These are phyloP conservation scores for Parnassius glacialis DNA, from an alignment of 2,888 invertebrate species.

Conservation along the genomic window DNA sequence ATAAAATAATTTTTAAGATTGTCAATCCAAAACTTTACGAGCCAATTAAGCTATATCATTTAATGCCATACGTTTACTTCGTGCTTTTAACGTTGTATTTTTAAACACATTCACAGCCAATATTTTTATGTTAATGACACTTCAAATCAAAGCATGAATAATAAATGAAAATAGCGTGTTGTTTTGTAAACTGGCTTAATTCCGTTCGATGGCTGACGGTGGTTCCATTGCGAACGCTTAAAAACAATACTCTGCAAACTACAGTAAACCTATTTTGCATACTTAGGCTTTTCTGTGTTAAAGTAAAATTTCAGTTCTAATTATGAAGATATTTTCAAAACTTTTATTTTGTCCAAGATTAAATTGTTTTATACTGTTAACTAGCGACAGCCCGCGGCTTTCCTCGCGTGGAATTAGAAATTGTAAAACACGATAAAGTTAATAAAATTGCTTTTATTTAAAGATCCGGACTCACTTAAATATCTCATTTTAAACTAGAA, in stretches of 20 bases:
- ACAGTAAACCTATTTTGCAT: neutral
- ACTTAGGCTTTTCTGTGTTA: neutral
- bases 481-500: no score
- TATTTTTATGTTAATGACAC: constrained; percentile 13
- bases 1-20: neutral
- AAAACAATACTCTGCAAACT: constrained; percentile 15
- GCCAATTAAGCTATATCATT: neutral
- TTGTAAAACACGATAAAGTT: no score
- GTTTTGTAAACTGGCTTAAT: constrained; percentile 33
- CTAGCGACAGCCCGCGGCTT: no score
- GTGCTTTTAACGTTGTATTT: constrained; percentile 2
- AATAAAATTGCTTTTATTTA: no score
- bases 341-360: no score
- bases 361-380: neutral
- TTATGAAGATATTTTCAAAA: no score
- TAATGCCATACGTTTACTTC: constrained; percentile 13
- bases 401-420: no score
- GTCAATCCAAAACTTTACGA: no score
- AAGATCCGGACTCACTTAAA: no score
- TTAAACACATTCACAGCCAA: no score
- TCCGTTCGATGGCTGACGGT: constrained; percentile 20
- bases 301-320: neutral
- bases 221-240: constrained; percentile 22
- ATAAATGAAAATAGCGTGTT: no score
- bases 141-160: no score